These are phyloP conservation scores for Pteropus alecto DNA, from an alignment of 2,113 vertebrate species.

Conservation along the genomic window DNA sequence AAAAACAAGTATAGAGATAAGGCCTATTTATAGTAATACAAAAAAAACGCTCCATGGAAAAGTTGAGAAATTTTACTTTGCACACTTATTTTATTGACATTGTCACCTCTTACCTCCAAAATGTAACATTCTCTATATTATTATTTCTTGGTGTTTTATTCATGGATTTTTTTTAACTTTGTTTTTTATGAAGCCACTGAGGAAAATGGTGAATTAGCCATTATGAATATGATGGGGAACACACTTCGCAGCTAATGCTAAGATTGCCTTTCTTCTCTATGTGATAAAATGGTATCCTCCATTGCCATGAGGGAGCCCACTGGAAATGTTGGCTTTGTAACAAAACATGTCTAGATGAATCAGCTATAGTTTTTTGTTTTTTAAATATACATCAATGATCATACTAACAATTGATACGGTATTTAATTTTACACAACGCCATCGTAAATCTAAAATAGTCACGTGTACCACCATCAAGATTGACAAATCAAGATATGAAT, in stretches of 20 bases:
- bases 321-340: not conserved
- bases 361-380: not conserved
- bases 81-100: not conserved
- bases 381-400: not conserved
- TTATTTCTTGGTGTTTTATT: not conserved
- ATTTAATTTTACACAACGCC: not conserved
- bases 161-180: not conserved
- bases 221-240: not conserved
- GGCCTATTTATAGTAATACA: conserved; percentile 75
- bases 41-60: conserved; percentile 59
- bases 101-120: not conserved
- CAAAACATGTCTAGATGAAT: not conserved
- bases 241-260: not conserved
- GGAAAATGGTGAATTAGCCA: not conserved
- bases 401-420: not conserved
- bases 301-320: not conserved
- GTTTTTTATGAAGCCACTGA: not conserved
- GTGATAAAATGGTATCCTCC: not conserved
- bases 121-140: not conserved
- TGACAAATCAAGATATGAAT: not conserved
- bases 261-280: not conserved
- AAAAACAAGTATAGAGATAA: conserved; percentile 69
- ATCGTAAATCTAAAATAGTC: not conserved
- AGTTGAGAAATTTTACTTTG: conserved; percentile 30
- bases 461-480: not conserved